A percentile compares a stretch with the other conserved stretches of the same genome.
These are phyloP conservation scores for Malaclemys terrapin DNA, from an alignment of 2,113 vertebrate genomes.

Conservation along the genomic window DNA sequence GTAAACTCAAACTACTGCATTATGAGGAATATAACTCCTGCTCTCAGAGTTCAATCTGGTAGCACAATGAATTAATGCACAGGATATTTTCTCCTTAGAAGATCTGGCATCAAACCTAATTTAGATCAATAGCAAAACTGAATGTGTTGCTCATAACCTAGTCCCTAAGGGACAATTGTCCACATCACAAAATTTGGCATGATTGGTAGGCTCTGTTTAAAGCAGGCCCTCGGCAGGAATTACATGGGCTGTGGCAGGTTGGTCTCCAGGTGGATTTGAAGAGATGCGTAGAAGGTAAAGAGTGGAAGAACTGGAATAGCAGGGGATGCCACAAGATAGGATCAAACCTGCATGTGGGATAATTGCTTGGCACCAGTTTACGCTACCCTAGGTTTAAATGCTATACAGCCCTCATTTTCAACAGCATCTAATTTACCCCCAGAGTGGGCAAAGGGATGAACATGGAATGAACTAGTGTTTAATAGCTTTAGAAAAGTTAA, in stretches of 20 bases:
- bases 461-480: not conserved
- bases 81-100: not conserved
- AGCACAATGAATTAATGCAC: not conserved
- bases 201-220: not conserved
- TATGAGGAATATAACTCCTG: not conserved
- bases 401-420: not conserved
- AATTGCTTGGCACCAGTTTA: not conserved
- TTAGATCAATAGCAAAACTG: not conserved
- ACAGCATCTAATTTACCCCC: not conserved
- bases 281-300: not conserved
- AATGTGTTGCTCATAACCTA: slow-evolving; percentile 13
- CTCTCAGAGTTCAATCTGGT: not conserved
- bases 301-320: slow-evolving; percentile 38
- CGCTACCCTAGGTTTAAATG: not conserved
- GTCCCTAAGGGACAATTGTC: not conserved
- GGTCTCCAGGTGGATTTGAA: not conserved
- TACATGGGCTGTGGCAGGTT: not conserved
- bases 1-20: slow-evolving; percentile 16
- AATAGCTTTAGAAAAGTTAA: not conserved
- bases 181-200: not conserved
- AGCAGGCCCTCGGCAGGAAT: slow-evolving; percentile 18
- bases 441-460: fast-evolving
- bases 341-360: not conserved
- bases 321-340: not conserved
- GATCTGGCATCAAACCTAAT: not conserved